Evolutionary conservation across 1,140 invertebrate genomes (phyloP), one percentile per base, ranked within the genome.

Genomic region (Helicoverpa zea): DNA sequence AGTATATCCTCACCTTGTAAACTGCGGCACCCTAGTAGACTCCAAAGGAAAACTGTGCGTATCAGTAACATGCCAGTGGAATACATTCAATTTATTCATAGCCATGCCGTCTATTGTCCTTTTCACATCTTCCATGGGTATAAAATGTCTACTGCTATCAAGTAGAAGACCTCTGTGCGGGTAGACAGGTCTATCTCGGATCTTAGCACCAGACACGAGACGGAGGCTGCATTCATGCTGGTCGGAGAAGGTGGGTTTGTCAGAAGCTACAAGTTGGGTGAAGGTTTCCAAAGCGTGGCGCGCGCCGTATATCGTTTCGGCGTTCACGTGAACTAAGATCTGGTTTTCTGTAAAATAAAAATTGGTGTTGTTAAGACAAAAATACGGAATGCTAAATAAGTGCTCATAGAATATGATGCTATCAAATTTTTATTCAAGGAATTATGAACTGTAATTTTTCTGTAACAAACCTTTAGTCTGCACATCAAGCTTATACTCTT

Each of bases 11-110:
- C 90, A 97, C 94, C 95, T 96, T 1, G 97, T 96, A 95, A 98
- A 96, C 86, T 98, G 96, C 0, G 98, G 98, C 43, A 97, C 96
- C 18, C 96, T 95, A 2, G 95, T 95, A 0, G 97, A 97, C 68
- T 97, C 97, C 81, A 98, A 96, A 0, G 98, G 98, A 90, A 98
- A 98, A 88, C 97, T 98, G 81, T 98, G 98, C 0, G 97, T 97
- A 88, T 98, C 98, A 0, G 97, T 97, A 1, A 97, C 96, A 86
- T 98, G 98, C 98, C 98, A 98, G 88, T 98, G 98, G 49, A 98
- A 96, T 0, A 97, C 97, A 86, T 98, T 98, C 81, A 98, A 91
- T 92, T 98, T 98, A 23, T 96, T 97, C 0, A 97, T 96, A 0
- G 97, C 96, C 98, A 98, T 98, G 3, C 96, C 98, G 84, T 98